Base-by-base conservation (phyloP, 2,888 invertebrate genomes). In the Lasioglossum calceatum region DNA sequence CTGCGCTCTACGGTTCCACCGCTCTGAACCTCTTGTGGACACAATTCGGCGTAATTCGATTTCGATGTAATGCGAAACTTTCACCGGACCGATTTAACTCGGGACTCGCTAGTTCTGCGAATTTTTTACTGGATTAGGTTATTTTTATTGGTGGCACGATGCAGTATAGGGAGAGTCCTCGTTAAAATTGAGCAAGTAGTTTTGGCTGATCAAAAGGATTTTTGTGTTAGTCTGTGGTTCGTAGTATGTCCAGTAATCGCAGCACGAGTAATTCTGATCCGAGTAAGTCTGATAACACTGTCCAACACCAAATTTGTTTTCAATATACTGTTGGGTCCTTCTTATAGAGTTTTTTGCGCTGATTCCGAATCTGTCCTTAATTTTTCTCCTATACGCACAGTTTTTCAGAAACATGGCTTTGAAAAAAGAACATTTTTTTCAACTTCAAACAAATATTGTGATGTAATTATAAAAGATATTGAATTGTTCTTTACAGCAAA, bases 41-140 rank as follows among this genome's bases (percentile, higher is more conserved):
- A 36, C 67, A 36, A 67, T 67, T 67, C 67, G 36, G 32, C 23
- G 19, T 67, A 67, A 67, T 36, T 67, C 67, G 67, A 67, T 67
- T 67, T 36, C 67, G 67, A 72, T 39, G 67, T 67, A 67, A 67
- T 67, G 67, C 67, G 36, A 67, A 67, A 67, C 36, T 67, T 39
- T 19, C 36, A 4, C 7, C 10, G 36, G 7, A 8, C 67, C 67
- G 67, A 67, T 39, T 67, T 36, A 36, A 67, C 36, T 36, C 10
- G 19, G 19, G 36, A 23, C 19, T 23, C 36, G 32, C 36, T 67
- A 39, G 67, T 67, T 67, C 10, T 10, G 8, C 10, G 54, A 58
- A 58, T 58, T 58, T n/a, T 58, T 3, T 0, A 58, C n/a, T n/a
- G 23, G 10, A 12, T n/a, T 58, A n/a, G 58, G n/a, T 58, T n/a